phyloP scores from a whole-genome alignment of 2,797 vertebrate species.

The Scarus forsteni region DNA sequence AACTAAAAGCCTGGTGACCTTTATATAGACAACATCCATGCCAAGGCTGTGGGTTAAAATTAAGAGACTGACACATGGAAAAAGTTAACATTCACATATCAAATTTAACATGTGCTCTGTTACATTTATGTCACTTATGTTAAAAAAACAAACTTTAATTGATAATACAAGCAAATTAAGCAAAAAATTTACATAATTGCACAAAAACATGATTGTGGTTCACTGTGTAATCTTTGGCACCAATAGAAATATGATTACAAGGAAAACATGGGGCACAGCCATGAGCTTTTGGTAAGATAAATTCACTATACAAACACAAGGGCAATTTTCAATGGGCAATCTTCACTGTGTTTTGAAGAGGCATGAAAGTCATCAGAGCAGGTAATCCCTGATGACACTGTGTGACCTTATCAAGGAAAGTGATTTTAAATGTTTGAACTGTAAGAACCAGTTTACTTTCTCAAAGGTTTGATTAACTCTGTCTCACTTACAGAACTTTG shows the following conservation, averaged over 20 bases:
- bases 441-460: too few species aligned
- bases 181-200: neutral
- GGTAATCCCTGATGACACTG: too few species aligned
- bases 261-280: neutral
- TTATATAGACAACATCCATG: neutral
- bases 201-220: neutral
- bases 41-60: neutral
- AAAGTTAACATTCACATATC: neutral
- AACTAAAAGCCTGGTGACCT: too few species aligned
- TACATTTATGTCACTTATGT: too few species aligned
- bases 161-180: neutral
- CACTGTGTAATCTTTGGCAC: neutral
- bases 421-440: too few species aligned
- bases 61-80: neutral
- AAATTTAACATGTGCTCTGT: neutral
- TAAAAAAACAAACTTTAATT: too few species aligned
- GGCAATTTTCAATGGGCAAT: too few species aligned
- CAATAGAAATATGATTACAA: neutral
- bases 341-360: too few species aligned
- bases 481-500: too few species aligned
- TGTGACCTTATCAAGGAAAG: too few species aligned
- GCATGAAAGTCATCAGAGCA: too few species aligned
- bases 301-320: neutral
- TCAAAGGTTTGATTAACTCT: too few species aligned
- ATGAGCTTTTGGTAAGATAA: constrained; percentile 1